Evolutionary conservation across 1,140 invertebrate species (phyloP), one percentile per base, ranked within the genome.

Genomic region (Diorhabda sublineata): DNA sequence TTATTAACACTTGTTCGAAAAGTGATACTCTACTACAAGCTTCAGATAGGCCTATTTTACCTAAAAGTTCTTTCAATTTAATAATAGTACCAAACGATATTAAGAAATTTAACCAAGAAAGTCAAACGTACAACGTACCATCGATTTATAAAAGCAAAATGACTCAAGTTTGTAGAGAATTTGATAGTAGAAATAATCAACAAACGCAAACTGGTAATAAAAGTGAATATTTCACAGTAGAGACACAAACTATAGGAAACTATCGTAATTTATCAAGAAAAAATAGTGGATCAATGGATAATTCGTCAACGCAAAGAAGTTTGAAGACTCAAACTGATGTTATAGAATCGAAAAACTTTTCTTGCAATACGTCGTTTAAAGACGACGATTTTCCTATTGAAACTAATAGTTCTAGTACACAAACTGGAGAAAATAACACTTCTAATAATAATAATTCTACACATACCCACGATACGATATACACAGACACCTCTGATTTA

Each of bases 201-300:
- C 80, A 86, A 69, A 86, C 85, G 0, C 85, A 86, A 72, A 86
- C 85, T 71, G 70, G 66, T 68, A 7, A 64, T 74, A 9, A 72
- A 73, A 45, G 82, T 77, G 65, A 75, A 78, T 81, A 80, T 64
- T 72, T 75, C 4, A 82, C 79, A 41, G 82, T 78, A 45, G 81
- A 85, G 71, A 86, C 85, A 2, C 85, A 86, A 79, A 86, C 84
- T 0, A 74, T 73, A 64, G 77, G 75, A 5, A 74, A 80, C 69
- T 79, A 74, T 42, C 69, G 74, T 45, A 68, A 62, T 64, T 26
- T 26, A 26, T 26, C 26, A 26, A 52, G 11, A 7, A 66, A 69
- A 8, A 68, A 45, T 73, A 72, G 64, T 76, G 75, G 67, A 64
- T 67, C 45, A 74, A 73, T 11, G 58, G 69, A 68, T 70, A 45